Conservation (phyloP, 1,140 invertebrate genomes). For the Stenopsyche tienmushanensis region DNA sequence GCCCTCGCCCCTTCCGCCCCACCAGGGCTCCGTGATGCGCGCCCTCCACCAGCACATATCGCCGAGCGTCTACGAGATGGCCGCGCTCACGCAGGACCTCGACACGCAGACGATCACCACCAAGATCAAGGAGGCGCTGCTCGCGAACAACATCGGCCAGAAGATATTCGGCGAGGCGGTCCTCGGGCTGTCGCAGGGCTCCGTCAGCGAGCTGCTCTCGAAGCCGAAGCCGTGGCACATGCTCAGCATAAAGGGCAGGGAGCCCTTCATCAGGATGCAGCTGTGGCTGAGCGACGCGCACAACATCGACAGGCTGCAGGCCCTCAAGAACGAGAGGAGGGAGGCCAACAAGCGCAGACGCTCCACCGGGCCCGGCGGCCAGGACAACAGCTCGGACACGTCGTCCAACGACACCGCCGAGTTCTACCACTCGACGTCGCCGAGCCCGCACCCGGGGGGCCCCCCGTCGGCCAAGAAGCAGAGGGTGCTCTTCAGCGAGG, state of each 20-base stretch:
- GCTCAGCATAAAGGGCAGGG: constrained; percentile 96
- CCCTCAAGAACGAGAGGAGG: constrained; percentile 83
- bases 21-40: constrained; percentile 65
- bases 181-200: constrained; percentile 92
- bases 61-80: constrained; percentile 93
- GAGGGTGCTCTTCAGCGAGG: constrained; percentile 93
- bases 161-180: constrained; percentile 98
- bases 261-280: constrained; percentile 98
- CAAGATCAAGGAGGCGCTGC: constrained; percentile 93
- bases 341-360: constrained; percentile 86
- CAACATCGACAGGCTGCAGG: constrained; percentile 87
- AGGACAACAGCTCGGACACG: constrained; percentile 83
- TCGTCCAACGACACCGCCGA: constrained; percentile 87
- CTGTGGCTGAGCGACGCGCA: constrained; percentile 93
- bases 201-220: constrained; percentile 93
- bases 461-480: constrained; percentile 85
- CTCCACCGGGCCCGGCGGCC: constrained; percentile 71
- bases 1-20: constrained; percentile 62
- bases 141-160: constrained; percentile 97
- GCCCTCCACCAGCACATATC: constrained; percentile 77
- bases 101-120: constrained; percentile 96
- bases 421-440: constrained; percentile 83
- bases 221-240: constrained; percentile 99
- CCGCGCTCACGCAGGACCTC: constrained; percentile 91
- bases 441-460: constrained; percentile 63